Evolutionary conservation across 2,113 vertebrate species (phyloP), one percentile per base, ranked within the genome.

Genomic region (Loxodonta africana): DNA sequence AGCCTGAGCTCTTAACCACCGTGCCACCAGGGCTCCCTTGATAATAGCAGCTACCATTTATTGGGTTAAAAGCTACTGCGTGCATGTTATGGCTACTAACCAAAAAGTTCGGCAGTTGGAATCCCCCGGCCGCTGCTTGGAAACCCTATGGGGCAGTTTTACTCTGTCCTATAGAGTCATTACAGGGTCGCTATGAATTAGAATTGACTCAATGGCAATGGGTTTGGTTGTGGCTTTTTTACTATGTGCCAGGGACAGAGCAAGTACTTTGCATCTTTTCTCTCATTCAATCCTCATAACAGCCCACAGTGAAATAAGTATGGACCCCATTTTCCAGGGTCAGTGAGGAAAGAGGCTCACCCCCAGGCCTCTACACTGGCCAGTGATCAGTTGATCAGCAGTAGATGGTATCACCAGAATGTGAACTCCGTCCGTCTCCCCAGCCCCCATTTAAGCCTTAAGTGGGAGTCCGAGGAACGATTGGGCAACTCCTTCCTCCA

Each of bases 11-110:
- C 53, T 57, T 57, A 14, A 57, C 53, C 4, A 17, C 1, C 15
- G 53, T 15, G 53, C 53, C 53, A 57, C 53, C 53, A 57, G 53
- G 53, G 53, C 53, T 17, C 53, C 8, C 51, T 8, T 73, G 80
- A 86, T 80, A 91, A 51, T 67, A 62, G 33, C 17, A 46, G 57
- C 60, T 46, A 41, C 53, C 93, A 78, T 81, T 90, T 91, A 84
- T 25, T 41, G 77, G 78, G 28, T 57, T 57, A 17, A 57, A 14
- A 57, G 53, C 15, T 57, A 57, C 11, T 3, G 53, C 15, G 53
- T 57, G 53, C 53, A 12, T 17, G 53, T 14, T 57, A 17, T 12
- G 11, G 15, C 53, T 57, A 14, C 53, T 57, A 57, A 57, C 53
- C 53, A 57, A 57, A 57, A 57, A 17, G 53, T 57, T 48, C 53